Evolutionary conservation across 2,888 invertebrate species (phyloP).

Genomic region (Oeneis ivallda): DNA sequence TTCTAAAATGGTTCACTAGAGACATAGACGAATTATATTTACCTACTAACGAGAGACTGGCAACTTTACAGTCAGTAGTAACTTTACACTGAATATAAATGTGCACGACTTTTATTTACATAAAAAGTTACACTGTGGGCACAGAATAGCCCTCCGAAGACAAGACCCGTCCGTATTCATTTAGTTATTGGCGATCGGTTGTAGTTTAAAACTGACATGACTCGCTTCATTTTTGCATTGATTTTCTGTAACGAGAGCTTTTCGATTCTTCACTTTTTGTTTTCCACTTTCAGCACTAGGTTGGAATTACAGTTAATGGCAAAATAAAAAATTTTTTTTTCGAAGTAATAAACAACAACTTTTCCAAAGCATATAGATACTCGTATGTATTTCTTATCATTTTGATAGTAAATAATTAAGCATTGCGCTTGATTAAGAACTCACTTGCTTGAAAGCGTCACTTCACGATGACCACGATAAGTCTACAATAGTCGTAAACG

Average conservation of each 20-base stretch:
- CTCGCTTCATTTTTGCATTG: neutral
- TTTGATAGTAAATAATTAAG: no score
- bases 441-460: no score
- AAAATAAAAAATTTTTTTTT: no score
- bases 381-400: no score
- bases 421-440: no score
- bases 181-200: neutral
- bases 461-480: no score
- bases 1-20: neutral
- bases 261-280: neutral
- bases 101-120: neutral
- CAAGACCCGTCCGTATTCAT: slow-evolving; percentile 1
- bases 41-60: no score
- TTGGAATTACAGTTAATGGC: neutral
- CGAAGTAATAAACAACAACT: no score
- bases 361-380: no score
- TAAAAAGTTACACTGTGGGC: neutral
- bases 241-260: neutral
- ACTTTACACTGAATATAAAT: neutral
- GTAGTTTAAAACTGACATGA: neutral
- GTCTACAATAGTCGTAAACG: no score
- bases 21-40: no score
- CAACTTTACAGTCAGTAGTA: neutral
- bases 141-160: neutral
- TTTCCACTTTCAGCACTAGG: neutral